Base-by-base conservation (phyloP, 92 coral and sea anemone species). In the Zoanthus solanderi region DNA sequence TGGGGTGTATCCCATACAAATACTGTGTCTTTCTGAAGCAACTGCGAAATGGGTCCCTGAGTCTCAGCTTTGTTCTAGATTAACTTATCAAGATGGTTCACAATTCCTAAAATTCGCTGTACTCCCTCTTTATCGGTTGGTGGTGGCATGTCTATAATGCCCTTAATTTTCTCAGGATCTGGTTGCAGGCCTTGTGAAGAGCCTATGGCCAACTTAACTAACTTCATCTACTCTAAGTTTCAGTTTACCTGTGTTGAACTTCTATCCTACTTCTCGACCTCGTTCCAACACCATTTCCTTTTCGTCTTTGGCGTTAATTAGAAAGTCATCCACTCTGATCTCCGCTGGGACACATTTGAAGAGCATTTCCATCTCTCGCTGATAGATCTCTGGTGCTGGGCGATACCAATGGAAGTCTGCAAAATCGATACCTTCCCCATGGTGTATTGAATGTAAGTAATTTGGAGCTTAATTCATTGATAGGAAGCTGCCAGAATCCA, bases 71-170 rank as follows among this genome's bases (percentile, higher is more conserved):
- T 23, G 23, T 23, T 23, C 23, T 23, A 23, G 23, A 8, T 52
- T 13, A 7, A 13, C 57, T 52, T 52, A 7, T 23, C 23, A 23
- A 23, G 23, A 23, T 23, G 23, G 52, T 47, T 47, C 52, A 47
- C 52, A 47, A 8, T 45, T 29, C 87, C 90, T 30, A 88, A 17
- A 12, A 79, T 5, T 29, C 90, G 56, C 16, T 12, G 78, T 47
- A 87, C 79, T 0, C 86, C 90, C 28, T 87, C 90, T 65, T 87
- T 87, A 76, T 66, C 87, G 9, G 78, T 87, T 37, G 78, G 90
- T 47, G 52, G 52, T 47, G 52, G 52, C 52, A 47, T 47, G 52
- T 47, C 8, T 4, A 47, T 47, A 47, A 47, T 47, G 52, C 5
- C 52, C 52, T 47, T 47, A 47, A 47, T 47, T 47, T 47, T 47